Evolutionary conservation across 2,797 vertebrate species (phyloP).

Genomic region (Megaceryle alcyon): DNA sequence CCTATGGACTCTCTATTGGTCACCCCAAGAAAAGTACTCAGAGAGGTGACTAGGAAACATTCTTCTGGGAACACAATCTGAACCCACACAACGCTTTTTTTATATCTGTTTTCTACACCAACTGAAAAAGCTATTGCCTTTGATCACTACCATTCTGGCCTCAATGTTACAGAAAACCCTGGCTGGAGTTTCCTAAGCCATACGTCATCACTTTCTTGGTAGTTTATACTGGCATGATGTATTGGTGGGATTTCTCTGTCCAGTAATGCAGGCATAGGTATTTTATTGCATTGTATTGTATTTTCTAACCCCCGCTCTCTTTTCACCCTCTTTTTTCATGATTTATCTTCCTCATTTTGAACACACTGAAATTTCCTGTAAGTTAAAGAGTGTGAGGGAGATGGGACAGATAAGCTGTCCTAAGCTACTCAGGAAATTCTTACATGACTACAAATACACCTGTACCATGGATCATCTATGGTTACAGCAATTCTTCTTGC

Average conservation of each 20-base stretch:
- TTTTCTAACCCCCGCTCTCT: neutral
- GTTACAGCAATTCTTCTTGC: neutral
- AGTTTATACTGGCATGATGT: neutral
- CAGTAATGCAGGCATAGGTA: neutral
- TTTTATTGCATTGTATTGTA: neutral
- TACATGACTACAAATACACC: neutral
- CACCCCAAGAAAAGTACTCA: neutral
- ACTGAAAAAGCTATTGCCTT: neutral
- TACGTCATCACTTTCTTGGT: neutral
- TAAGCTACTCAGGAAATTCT: neutral
- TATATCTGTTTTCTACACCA: neutral
- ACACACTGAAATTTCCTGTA: neutral
- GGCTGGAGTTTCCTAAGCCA: neutral
- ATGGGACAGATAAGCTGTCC: neutral
- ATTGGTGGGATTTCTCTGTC: neutral
- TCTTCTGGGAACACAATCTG: neutral
- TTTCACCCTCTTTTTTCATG: neutral
- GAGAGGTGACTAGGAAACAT: neutral
- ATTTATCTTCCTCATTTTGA: neutral
- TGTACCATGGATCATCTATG: neutral
- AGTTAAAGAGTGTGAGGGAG: neutral
- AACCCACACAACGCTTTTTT: neutral
- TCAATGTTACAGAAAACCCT: neutral
- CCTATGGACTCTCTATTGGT: fast-evolving
- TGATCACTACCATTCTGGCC: neutral